Base-by-base conservation (phyloP, 2,113 vertebrate species). In the Ginglymostoma cirratum region DNA sequence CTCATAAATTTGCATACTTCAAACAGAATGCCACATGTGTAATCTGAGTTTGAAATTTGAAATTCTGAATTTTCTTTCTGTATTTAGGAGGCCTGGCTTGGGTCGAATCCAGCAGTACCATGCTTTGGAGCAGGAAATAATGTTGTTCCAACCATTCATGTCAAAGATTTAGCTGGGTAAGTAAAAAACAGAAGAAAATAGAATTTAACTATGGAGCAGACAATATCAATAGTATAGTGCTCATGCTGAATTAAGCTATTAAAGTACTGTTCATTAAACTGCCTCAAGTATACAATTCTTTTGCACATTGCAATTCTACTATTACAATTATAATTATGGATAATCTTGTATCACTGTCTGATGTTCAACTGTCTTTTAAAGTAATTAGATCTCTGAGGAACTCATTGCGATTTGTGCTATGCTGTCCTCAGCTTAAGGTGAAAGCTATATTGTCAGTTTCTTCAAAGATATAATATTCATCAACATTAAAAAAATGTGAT, bases 111-210 rank as follows among this genome's bases (percentile, higher is more conserved):
- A 2, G 96, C 96, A 34, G 96, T 99, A 95, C 98, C 98, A 3
- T 96, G 99, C 72, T 99, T 98, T 97, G 99, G 98, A 96, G 97
- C 98, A 0, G 99, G 99, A 95, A 96, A 90, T 4, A 99, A 99
- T 96, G 45, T 98, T 17, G 69, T 99, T 96, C 99, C 99, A 61
- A 97, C 97, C 0, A 98, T 99, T 97, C 98, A 99, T 95, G 95
- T 99, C 96, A 96, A 95, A 69, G 99, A 99, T 96, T 98, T 99
- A 95, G 98, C 99, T 78, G 97, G 97, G 99, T 99, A 96, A 96
- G 98, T 96, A 2, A 48, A 48, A 27, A 67, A 93, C 65, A 93
- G 66, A 66, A 65, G 5, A 38, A 19, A 34, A 89, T 48, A 48
- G 78, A 48, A n/a, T 21, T 61, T 87, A 27, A 38, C 85, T 30